These are phyloP conservation scores for Limosa lapponica DNA, from an alignment of 2,797 vertebrate species.

Conservation along the genomic window DNA sequence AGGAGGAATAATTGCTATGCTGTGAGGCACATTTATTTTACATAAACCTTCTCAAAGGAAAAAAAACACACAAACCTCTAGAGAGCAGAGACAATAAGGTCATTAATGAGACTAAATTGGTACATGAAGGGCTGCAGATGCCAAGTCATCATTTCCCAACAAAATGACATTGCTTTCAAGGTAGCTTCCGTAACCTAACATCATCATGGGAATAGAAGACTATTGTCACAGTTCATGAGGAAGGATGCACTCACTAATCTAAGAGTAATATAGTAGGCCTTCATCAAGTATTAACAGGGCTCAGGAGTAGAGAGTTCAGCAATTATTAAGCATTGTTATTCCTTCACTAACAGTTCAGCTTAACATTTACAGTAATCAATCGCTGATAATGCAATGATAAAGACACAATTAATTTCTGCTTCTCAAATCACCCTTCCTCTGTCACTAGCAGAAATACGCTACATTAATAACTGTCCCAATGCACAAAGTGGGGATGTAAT, in stretches of 20 bases:
- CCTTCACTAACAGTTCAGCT: constrained; percentile 16
- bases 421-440: neutral
- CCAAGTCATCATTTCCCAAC: constrained; percentile 18
- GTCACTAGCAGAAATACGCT: neutral
- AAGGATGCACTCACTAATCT: constrained; percentile 31
- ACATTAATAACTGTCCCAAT: neutral
- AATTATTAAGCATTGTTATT: constrained; percentile 40
- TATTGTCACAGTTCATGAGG: neutral
- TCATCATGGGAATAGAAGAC: neutral
- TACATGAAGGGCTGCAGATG: neutral
- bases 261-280: constrained; percentile 13
- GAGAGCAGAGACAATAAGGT: constrained; percentile 8
- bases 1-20: neutral
- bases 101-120: constrained; percentile 11
- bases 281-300: constrained; percentile 7
- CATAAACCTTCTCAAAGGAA: neutral
- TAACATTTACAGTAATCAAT: neutral
- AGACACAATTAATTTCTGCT: constrained; percentile 30
- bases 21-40: neutral
- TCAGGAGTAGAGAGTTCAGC: constrained; percentile 24
- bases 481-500: neutral
- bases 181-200: neutral
- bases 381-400: constrained; percentile 7
- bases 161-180: constrained; percentile 23
- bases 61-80: neutral